Conservation (phyloP, 2,797 vertebrate genomes). For the Sebastes vulpes region DNA sequence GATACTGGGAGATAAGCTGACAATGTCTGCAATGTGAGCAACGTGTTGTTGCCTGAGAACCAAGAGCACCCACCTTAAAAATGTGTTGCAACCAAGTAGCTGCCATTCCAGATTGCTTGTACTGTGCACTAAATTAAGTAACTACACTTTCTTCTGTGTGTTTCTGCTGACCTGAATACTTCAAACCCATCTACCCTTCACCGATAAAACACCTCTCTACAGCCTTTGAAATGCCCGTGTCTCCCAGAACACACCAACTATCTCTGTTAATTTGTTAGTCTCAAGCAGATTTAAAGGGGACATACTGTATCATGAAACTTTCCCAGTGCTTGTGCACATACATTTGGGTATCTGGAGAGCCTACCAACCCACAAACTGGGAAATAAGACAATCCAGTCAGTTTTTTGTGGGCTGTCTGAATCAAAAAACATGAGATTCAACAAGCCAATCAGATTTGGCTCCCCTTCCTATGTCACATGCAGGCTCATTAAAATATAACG, state of each 20-base stretch:
- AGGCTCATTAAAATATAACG: no score
- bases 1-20: neutral
- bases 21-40: neutral
- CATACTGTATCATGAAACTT: no score
- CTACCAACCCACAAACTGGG: no score
- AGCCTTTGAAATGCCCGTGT: neutral
- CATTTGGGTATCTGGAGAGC: no score
- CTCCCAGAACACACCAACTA: neutral
- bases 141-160: neutral
- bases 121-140: neutral
- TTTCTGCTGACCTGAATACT: neutral
- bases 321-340: no score
- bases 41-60: neutral
- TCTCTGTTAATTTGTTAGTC: neutral
- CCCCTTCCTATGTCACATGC: no score
- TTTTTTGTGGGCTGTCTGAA: no score
- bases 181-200: neutral
- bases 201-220: neutral
- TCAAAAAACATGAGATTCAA: no score
- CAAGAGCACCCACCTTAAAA: neutral
- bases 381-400: no score
- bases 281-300: neutral
- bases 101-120: neutral
- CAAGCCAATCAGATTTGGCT: no score
- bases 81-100: neutral